These are phyloP conservation scores for Muscicapa adusta DNA, from an alignment of 2,113 vertebrate genomes.

Conservation along the genomic window DNA sequence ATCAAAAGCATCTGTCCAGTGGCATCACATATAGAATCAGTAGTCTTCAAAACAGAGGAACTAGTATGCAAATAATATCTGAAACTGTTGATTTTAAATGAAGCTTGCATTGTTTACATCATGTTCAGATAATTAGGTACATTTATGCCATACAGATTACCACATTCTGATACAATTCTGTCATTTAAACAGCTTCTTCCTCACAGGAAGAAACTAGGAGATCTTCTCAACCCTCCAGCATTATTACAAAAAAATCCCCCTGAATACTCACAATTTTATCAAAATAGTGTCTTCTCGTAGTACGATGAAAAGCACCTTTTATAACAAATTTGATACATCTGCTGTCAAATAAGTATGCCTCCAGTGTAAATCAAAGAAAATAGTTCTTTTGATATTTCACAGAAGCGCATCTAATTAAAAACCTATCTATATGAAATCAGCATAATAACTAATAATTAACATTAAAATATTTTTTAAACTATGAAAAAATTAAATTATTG, in stretches of 20 bases:
- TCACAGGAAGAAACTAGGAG: conserved; percentile 67
- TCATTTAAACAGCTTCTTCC: conserved; percentile 66
- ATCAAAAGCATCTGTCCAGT: conserved; percentile 68
- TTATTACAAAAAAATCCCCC: conserved; percentile 74
- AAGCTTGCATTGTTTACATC: conserved; percentile 72
- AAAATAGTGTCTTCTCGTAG: conserved; percentile 78
- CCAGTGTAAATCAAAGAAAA: conserved; percentile 82
- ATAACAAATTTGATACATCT: conserved; percentile 75
- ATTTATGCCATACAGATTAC: conserved; percentile 67
- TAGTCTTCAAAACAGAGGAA: conserved; percentile 78
- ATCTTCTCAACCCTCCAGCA: conserved; percentile 70
- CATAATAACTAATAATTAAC: conserved; percentile 78
- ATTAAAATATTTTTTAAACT: conserved; percentile 74
- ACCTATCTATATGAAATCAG: conserved; percentile 75
- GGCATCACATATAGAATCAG: conserved; percentile 75
- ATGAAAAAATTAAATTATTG: conserved; percentile 77
- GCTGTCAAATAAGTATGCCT: conserved; percentile 78
- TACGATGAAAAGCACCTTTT: conserved; percentile 77
- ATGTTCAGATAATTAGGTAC: conserved; percentile 67
- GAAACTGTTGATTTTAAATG: conserved; percentile 63
- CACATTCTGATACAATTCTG: conserved; percentile 65
- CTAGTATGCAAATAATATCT: conserved; percentile 63
- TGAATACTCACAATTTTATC: conserved; percentile 72
- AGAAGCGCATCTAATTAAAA: conserved; percentile 81
- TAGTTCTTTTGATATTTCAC: conserved; percentile 79